Evolutionary conservation across 37 sponge, comb jelly and placozoan genomes (phyloP).

Genomic region (Geodia barretti): DNA sequence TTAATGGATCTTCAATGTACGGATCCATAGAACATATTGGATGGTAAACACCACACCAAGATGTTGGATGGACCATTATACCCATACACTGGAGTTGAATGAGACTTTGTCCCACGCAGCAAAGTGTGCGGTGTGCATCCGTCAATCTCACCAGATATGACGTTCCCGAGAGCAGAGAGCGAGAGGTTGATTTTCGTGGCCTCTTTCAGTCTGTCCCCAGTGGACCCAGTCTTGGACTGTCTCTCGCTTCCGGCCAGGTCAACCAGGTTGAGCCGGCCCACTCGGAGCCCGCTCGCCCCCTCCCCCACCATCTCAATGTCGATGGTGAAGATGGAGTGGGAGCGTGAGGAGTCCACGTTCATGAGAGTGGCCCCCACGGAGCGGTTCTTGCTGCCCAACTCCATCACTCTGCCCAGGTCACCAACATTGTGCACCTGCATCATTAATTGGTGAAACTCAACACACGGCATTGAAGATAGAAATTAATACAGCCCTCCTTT

Average conservation of each 20-base stretch:
- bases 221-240: conserved; percentile 95
- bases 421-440: conserved; percentile 55
- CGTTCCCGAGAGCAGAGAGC: conserved; percentile 97
- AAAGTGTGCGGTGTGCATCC: conserved; percentile 94
- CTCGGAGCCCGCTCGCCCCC: conserved; percentile 58
- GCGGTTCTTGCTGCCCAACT: conserved; percentile 86
- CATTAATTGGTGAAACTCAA: too few relatives aligned
- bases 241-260: conserved; percentile 96
- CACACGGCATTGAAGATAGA: too few relatives aligned
- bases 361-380: conserved; percentile 96
- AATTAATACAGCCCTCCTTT: too few relatives aligned
- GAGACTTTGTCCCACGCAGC: too few relatives aligned
- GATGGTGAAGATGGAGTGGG: conserved; percentile 97
- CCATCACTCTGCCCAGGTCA: conserved; percentile 86
- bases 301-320: conserved; percentile 83
- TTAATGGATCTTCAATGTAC: too few relatives aligned
- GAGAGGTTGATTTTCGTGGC: conserved; percentile 99
- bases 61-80: too few relatives aligned
- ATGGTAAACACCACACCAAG: too few relatives aligned
- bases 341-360: conserved; percentile 98
- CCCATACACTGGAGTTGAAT: too few relatives aligned
- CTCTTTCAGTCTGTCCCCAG: conserved; percentile 88
- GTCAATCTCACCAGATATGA: conserved; percentile 97
- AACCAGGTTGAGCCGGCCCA: conserved; percentile 92
- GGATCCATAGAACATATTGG: too few relatives aligned